These are phyloP conservation scores for human (Homo sapiens) DNA, from an alignment of 2,113 vertebrate species.

Conservation along the genomic window GRCh38 chr11:43992501-43993000, in stretches of 20 bases:
- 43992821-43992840: not conserved
- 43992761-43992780: not conserved
- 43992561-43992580: not conserved
- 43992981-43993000: not conserved
- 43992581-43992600: not conserved
- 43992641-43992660: not conserved
- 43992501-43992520: not conserved
- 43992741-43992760: rapidly evolving
- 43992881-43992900: not conserved
- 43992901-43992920: not conserved
- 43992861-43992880: rapidly evolving
- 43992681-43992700: not conserved
- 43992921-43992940: not conserved
- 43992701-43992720: not conserved
- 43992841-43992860: rapidly evolving
- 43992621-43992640: not conserved
- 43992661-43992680: not conserved
- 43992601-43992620: not conserved
- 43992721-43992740: not conserved
- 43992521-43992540: no score
- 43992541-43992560: not conserved
- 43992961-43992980: not conserved
- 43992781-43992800: not conserved
- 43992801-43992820: not conserved
- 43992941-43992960: not conserved